These are phyloP conservation scores for Allolobophora icterica DNA, from an alignment of 2,888 invertebrate species.

Conservation along the genomic window DNA sequence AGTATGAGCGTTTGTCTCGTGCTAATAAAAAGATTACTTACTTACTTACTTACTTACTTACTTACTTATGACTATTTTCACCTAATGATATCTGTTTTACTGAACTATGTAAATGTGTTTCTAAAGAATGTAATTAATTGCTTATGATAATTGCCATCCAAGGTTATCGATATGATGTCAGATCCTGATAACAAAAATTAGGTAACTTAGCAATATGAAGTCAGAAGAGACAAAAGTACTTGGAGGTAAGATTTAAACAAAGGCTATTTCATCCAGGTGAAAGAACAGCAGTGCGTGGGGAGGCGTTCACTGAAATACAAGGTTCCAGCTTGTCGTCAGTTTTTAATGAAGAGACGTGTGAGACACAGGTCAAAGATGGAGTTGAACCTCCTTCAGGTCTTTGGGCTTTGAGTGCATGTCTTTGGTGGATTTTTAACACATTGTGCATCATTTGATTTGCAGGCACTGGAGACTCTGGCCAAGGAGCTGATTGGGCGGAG, in stretches of 20 bases:
- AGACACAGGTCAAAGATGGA: not conserved
- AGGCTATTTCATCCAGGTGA: too few relatives aligned
- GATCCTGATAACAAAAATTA: too few relatives aligned
- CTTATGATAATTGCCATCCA: too few relatives aligned
- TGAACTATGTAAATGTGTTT: not conserved
- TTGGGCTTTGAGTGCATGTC: not conserved
- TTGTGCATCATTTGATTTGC: not conserved
- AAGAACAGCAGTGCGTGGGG: not conserved
- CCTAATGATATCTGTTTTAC: too few relatives aligned
- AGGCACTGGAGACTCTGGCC: constrained; percentile 67
- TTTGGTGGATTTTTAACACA: not conserved
- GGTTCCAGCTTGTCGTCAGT: not conserved
- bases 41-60: too few relatives aligned
- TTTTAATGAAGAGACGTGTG: not conserved
- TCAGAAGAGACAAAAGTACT: too few relatives aligned
- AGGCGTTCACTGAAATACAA: not conserved
- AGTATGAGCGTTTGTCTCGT: too few relatives aligned
- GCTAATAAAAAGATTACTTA: too few relatives aligned
- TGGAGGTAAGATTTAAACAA: too few relatives aligned
- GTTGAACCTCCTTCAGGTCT: not conserved
- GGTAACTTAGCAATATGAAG: too few relatives aligned
- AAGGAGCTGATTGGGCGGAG: constrained; percentile 75
- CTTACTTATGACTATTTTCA: constrained; percentile 6
- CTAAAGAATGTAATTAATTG: not conserved
- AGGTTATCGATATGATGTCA: too few relatives aligned